Percentiles rank a stretch among this genome's conserved stretches.
phyloP scores from a whole-genome alignment of 1,140 invertebrate species.

The Microvelia longipes region DNA sequence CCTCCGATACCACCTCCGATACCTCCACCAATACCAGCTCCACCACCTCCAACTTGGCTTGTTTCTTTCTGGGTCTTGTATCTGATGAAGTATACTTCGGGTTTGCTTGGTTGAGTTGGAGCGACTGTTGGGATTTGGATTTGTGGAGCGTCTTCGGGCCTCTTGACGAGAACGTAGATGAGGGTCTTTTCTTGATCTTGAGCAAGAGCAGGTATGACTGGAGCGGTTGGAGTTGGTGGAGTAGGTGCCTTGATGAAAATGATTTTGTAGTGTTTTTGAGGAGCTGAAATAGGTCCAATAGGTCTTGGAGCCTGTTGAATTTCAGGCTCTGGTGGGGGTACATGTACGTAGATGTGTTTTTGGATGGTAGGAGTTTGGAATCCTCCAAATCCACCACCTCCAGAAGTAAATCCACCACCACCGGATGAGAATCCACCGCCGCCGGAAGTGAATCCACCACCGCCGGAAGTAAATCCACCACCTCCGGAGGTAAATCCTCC shows the following conservation, averaged over 20 bases:
- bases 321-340: slow-evolving; percentile 56
- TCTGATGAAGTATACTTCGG: slow-evolving; percentile 74
- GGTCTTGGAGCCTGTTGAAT: slow-evolving; percentile 38
- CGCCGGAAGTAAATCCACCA: slow-evolving; percentile 24
- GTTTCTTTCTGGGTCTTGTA: slow-evolving; percentile 60
- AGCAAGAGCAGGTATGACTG: slow-evolving; percentile 51
- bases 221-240: slow-evolving; percentile 51
- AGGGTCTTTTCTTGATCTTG: slow-evolving; percentile 75
- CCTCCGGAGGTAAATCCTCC: neutral
- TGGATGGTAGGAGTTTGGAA: slow-evolving; percentile 37
- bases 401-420: slow-evolving; percentile 31
- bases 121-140: slow-evolving; percentile 54
- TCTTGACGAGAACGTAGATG: slow-evolving; percentile 74
- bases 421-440: slow-evolving; percentile 5
- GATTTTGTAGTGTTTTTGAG: slow-evolving; percentile 74
- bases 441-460: slow-evolving; percentile 27
- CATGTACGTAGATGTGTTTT: slow-evolving; percentile 68
- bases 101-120: slow-evolving; percentile 65
- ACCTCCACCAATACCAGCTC: neutral
- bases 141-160: slow-evolving; percentile 60
- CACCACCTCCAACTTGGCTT: slow-evolving; percentile 19
- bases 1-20: neutral
- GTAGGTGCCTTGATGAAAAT: slow-evolving; percentile 78
- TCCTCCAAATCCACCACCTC: slow-evolving; percentile 26
- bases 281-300: slow-evolving; percentile 38